Evolutionary conservation across 2,888 invertebrate species (phyloP).

Genomic region (Tenodera sinensis): DNA sequence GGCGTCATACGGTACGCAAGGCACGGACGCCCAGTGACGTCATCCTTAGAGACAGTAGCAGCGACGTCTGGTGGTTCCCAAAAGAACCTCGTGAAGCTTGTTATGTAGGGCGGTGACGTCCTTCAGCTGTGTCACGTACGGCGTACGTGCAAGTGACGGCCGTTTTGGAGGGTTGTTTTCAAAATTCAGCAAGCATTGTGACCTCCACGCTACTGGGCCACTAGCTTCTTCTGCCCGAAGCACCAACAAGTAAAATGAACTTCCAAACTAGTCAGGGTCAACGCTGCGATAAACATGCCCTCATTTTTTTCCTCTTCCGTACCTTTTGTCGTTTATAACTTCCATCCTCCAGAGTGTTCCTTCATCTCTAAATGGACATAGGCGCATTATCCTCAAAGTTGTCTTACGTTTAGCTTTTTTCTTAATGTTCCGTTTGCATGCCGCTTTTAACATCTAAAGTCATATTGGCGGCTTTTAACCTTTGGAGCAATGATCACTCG

Average conservation of each 20-base stretch:
- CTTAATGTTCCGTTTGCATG: no score
- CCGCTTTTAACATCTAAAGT: no score
- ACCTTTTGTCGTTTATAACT: no score
- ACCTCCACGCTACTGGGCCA: not conserved
- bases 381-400: no score
- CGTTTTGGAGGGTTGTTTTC: not conserved
- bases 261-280: not conserved
- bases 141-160: not conserved
- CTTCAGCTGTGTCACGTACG: not conserved
- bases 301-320: not conserved
- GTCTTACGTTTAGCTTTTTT: no score
- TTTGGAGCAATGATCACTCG: no score
- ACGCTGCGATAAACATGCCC: not conserved
- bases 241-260: not conserved
- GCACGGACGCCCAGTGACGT: constrained; percentile 10
- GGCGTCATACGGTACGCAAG: not conserved
- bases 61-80: constrained; percentile 1
- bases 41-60: constrained; percentile 7
- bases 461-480: no score
- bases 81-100: not conserved
- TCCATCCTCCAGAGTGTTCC: no score
- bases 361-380: no score
- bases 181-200: not conserved
- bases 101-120: not conserved
- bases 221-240: not conserved